Evolutionary conservation across 2,888 invertebrate genomes (phyloP).

Genomic region (Caenorhabditis sp.): DNA sequence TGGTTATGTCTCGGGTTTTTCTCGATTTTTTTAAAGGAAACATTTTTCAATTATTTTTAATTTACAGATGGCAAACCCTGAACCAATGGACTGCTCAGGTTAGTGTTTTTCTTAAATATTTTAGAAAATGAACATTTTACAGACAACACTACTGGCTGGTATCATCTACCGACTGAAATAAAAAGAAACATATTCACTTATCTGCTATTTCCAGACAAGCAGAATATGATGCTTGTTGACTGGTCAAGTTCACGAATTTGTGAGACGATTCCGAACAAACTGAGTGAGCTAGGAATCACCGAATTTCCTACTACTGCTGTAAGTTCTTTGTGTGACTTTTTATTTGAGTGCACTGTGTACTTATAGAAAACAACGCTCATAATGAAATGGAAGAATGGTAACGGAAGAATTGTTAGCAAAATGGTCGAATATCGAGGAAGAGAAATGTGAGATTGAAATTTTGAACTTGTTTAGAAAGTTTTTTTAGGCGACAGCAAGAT

Average conservation of each 20-base stretch:
- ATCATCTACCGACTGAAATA: conserved; percentile 26
- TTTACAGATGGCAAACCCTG: background rate
- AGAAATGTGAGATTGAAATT: conserved; percentile 4
- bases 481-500: conserved; percentile 31
- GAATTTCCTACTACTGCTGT: conserved; percentile 31
- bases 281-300: conserved; percentile 22
- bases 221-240: conserved; percentile 41
- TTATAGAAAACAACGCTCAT: conserved; percentile 32
- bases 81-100: conserved; percentile 3
- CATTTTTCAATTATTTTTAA: background rate
- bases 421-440: conserved; percentile 33
- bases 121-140: background rate
- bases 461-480: background rate
- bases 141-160: conserved; percentile 25
- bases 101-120: background rate
- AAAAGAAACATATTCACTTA: conserved; percentile 15
- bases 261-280: conserved; percentile 20
- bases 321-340: background rate
- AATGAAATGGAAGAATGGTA: conserved; percentile 32
- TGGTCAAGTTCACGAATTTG: conserved; percentile 27
- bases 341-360: background rate
- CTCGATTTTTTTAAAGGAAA: background rate
- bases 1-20: background rate
- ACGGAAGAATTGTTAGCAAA: conserved; percentile 23
- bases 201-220: conserved; percentile 31